These are phyloP conservation scores for Pampusana beccarii DNA, from an alignment of 2,113 vertebrate species.

Conservation along the genomic window DNA sequence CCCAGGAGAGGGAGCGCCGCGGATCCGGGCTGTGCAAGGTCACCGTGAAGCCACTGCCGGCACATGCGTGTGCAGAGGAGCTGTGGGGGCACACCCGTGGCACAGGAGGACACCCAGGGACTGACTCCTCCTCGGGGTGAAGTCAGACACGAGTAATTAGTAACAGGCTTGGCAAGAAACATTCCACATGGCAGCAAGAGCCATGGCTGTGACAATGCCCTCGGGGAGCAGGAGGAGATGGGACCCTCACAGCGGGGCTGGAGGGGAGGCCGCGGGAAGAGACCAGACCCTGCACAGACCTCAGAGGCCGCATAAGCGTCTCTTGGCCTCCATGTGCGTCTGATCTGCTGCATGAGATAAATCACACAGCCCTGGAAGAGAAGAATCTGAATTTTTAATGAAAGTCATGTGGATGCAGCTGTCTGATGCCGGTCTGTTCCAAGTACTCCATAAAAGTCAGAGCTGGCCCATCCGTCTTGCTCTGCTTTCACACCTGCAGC, in stretches of 20 bases:
- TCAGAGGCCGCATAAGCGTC: background rate
- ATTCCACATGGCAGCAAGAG: background rate
- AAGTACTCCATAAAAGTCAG: conserved; percentile 68
- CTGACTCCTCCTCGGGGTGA: background rate
- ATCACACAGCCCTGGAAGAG: conserved; percentile 80
- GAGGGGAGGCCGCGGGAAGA: background rate
- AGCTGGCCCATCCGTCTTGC: conserved; percentile 59
- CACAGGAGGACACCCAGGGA: background rate
- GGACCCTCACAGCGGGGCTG: background rate
- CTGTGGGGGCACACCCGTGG: background rate
- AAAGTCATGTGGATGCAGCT: conserved; percentile 83
- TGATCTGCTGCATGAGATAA: conserved; percentile 82
- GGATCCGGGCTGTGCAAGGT: background rate
- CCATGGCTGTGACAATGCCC: fast-evolving
- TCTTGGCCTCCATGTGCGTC: background rate
- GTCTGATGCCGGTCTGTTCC: conserved; percentile 49
- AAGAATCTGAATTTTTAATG: conserved; percentile 88
- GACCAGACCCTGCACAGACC: background rate
- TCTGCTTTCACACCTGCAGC: conserved; percentile 69
- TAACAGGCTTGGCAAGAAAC: background rate
- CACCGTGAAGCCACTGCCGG: too few species aligned
- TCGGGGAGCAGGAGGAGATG: background rate
- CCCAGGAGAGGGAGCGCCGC: fast-evolving
- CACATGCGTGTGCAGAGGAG: too few species aligned
- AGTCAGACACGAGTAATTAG: background rate